These are phyloP conservation scores for Platyrinchus mystaceus DNA, from an alignment of 2,797 vertebrate genomes.

Conservation along the genomic window DNA sequence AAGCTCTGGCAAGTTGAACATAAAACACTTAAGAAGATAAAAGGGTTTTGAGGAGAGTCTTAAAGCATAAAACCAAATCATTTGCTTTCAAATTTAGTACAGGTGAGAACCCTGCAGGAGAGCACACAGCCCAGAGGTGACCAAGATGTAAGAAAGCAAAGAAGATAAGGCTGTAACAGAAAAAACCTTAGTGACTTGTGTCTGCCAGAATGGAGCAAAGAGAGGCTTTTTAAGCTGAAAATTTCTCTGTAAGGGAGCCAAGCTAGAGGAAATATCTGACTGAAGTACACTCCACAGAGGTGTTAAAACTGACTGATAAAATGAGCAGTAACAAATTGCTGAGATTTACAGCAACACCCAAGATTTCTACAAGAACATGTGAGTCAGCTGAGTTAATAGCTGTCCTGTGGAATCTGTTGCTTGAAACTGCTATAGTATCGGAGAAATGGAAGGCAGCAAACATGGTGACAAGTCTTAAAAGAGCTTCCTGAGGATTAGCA, in stretches of 20 bases:
- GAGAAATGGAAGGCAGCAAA: neutral
- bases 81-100: neutral
- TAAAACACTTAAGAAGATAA: neutral
- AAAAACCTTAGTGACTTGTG: neutral
- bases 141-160: neutral
- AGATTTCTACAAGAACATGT: neutral
- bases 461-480: neutral
- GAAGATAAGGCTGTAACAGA: neutral
- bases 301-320: neutral
- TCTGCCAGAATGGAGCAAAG: neutral
- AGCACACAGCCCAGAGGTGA: neutral
- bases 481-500: neutral
- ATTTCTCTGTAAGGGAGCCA: neutral
- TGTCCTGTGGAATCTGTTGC: neutral
- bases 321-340: neutral
- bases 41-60: neutral
- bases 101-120: neutral
- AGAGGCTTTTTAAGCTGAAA: neutral
- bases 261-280: neutral
- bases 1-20: neutral
- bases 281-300: neutral
- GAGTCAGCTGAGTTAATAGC: neutral
- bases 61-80: neutral
- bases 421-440: neutral
- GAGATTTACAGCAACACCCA: neutral